Evolutionary conservation across 2,888 invertebrate species (phyloP).

Genomic region (Pseudococcus longispinus): DNA sequence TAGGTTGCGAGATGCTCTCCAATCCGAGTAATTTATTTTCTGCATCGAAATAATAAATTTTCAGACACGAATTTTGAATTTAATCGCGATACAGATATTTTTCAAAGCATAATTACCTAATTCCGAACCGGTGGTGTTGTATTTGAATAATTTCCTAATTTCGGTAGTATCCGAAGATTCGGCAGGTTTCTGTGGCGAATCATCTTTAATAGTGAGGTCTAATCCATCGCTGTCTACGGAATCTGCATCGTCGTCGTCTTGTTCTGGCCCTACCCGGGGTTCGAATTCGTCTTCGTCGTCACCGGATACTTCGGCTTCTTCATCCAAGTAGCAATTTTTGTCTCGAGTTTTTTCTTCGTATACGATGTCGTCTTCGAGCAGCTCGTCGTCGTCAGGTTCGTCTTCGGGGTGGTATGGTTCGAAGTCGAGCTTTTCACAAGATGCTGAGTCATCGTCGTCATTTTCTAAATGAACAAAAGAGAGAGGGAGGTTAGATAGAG

Average conservation of each 20-base stretch:
- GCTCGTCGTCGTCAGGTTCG: conserved; percentile 53
- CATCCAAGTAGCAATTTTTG: conserved; percentile 51
- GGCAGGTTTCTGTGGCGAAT: not conserved
- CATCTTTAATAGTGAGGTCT: not conserved
- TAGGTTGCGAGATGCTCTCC: conserved; percentile 15
- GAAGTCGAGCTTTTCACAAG: conserved; percentile 27
- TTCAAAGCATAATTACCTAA: conserved; percentile 1
- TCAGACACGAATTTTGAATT: not conserved
- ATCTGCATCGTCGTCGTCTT: not conserved
- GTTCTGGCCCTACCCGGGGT: not conserved
- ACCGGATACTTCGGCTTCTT: conserved; percentile 53
- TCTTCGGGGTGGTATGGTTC: conserved; percentile 52
- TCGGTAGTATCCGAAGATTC: not conserved
- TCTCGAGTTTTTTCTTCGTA: conserved; percentile 12
- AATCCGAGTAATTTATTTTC: conserved; percentile 52
- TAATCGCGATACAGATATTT: not conserved
- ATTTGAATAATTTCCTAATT: not conserved
- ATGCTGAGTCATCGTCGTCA: not conserved
- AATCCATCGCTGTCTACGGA: conserved; percentile 2
- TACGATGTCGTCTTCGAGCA: conserved; percentile 50
- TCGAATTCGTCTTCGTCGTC: conserved; percentile 48
- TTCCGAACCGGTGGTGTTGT: conserved; percentile 23
- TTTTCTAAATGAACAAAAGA: not conserved
- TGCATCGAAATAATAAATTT: not conserved
- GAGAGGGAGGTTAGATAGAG: not conserved